Base-by-base conservation (phyloP, 1,140 invertebrate species). In the Melitaea cinxia region DNA sequence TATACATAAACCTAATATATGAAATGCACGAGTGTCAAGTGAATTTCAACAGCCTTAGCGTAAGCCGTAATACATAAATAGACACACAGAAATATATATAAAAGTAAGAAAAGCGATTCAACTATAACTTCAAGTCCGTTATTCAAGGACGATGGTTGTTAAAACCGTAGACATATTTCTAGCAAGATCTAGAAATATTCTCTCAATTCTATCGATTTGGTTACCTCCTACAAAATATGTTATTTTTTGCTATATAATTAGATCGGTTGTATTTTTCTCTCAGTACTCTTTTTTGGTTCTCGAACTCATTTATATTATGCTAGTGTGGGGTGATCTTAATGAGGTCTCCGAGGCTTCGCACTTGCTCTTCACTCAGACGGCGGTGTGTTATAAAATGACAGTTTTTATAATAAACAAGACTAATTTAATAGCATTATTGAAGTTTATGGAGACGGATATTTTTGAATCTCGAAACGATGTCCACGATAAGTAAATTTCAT, bases 351-450 rank as follows among this genome's bases (percentile, higher is more conserved):
- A 88, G 49, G 83, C 80, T 0, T 84, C 82, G 0, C 82, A 82
- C 55, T 57, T 89, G 19, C 66, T 89, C 2, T 88, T 89, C 39
- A 89, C 86, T 5, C 82, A 87, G 62, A 82, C 83, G 0, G 82
- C 84, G 1, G 68, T 86, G 2, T 89, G 87, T 65, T 82, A 82
- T 17, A 89, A 89, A 53, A 69, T 70, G 0, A 80, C 83, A 0
- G 76, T 77, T 24, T 84, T 89, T 28, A 56, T 84, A 35, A 55
- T 78, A 0, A 83, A 81, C 30, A 82, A 78, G 65, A 68, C 60
- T 0, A 80, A 75, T 55, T 21, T 89, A 2, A 66, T 63, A 15
- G 12, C 49, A 1, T 42, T 89, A 6, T 21, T 87, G 2, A 53
- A 68, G 19, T 81, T 74, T 23, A 86, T 87, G 80, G 56, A 72